Percentiles rank a stretch among this genome's conserved stretches.
These are phyloP conservation scores for Thrips palmi DNA, from an alignment of 1,140 invertebrate species.

Conservation along the genomic window DNA sequence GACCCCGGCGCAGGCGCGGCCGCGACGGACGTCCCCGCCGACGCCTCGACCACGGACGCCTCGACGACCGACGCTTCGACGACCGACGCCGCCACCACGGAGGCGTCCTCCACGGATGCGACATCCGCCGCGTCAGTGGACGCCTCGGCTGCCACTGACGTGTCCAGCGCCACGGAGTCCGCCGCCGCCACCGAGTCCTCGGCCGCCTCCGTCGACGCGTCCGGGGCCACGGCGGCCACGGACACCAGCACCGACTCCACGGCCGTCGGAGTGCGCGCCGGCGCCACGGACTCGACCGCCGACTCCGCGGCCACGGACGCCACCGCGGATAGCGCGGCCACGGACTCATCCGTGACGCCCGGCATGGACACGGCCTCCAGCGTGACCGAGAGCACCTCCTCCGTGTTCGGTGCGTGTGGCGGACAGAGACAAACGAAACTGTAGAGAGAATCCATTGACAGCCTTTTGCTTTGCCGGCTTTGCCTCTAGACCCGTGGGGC, in stretches of 20 bases:
- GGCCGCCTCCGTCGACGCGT: not conserved
- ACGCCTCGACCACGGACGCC: not conserved
- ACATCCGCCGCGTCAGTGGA: not conserved
- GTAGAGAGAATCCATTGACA: too few relatives aligned
- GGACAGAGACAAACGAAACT: too few relatives aligned
- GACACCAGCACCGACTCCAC: not conserved
- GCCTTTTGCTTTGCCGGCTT: too few relatives aligned
- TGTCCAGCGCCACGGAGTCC: not conserved
- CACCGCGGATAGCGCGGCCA: conserved; percentile 1
- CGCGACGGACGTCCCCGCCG: not conserved
- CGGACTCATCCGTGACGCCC: too few relatives aligned
- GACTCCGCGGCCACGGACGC: not conserved
- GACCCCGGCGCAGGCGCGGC: not conserved
- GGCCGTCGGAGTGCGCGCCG: too few relatives aligned
- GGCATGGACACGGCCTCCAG: not conserved
- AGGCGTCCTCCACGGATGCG: not conserved
- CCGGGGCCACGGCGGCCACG: not conserved
- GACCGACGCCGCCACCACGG: not conserved
- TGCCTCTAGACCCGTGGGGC: too few relatives aligned
- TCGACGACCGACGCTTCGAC: not conserved
- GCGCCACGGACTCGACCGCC: not conserved
- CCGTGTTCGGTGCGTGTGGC: not conserved
- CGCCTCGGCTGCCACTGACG: not conserved
- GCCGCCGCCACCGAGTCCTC: not conserved
- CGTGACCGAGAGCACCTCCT: not conserved